Evolutionary conservation across 2,888 invertebrate genomes (phyloP), one percentile per base, ranked within the genome.

Genomic region (Dromius quadrimaculatus): DNA sequence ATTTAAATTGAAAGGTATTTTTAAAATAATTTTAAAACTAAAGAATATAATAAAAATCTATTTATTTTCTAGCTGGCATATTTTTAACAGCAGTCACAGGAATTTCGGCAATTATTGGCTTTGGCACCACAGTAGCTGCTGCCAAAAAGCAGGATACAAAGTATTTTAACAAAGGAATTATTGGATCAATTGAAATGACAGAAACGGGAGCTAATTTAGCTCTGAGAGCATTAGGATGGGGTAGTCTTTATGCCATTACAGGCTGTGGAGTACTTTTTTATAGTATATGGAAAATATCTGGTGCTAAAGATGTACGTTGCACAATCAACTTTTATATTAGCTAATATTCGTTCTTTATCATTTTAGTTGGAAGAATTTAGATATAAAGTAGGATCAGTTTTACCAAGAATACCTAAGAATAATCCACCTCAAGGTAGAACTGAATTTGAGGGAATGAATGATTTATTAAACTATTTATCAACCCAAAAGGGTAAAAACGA

Each of bases 231-330:
- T 84, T 97, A 0, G 92, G 92, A 4, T 92, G 93, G 92, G 97
- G 95, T 1, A 92, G 94, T 0, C 74, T 95, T 0, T 95, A 93
- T 82, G 94, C 97, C 0, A 83, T 95, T n/a, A 84, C 91, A 32
- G 96, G 96, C 0, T 93, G 95, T 66, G 88, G 93, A 5, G 81
- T 91, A 59, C 81, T 97, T 63, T 93, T 92, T 79, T 94, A 90
- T 82, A 88, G 90, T 8, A 87, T 95, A 71, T 97, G 95, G 93
- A 96, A 95, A 83, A 78, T 95, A 9, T 90, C 95, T 38, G 96
- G 95, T 66, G 95, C 94, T 19, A 87, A 88, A 77, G 88, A 92
- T 86, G 94, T 94, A 85, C 87, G 87, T 83, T 72, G 71, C 3
- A 20, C 45, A 5, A 13, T 43, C 45, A 15, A 43, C 34, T 15